Evolutionary conservation across 1,140 invertebrate species (phyloP).

Genomic region (Phortica variegata): DNA sequence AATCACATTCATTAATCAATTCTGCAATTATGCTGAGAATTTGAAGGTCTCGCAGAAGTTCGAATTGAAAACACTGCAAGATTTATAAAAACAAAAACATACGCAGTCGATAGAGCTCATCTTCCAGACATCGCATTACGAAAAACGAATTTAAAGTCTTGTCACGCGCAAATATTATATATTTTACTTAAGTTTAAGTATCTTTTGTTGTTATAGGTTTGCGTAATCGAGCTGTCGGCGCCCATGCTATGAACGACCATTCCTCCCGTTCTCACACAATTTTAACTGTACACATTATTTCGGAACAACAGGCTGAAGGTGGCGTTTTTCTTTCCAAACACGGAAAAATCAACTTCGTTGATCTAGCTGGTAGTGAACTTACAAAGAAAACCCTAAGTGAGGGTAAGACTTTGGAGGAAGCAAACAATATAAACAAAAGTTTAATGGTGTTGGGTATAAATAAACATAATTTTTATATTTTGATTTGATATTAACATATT

Average conservation of each 20-base stretch:
- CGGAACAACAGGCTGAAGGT: slow-evolving; percentile 78
- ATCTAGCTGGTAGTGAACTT: slow-evolving; percentile 92
- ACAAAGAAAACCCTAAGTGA: slow-evolving; percentile 91
- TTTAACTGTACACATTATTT: slow-evolving; percentile 82
- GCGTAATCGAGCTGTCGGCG: slow-evolving; percentile 80
- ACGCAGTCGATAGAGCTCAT: too few species aligned
- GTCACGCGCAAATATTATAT: too few species aligned
- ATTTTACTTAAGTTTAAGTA: neutral
- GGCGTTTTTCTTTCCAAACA: slow-evolving; percentile 80
- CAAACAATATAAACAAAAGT: slow-evolving; percentile 95
- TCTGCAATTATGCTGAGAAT: too few species aligned
- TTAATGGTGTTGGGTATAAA: slow-evolving; percentile 91
- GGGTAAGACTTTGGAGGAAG: slow-evolving; percentile 87
- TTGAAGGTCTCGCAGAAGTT: too few species aligned
- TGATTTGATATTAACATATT: too few species aligned
- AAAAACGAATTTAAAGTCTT: too few species aligned
- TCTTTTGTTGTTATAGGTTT: slow-evolving; percentile 62
- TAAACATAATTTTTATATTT: slow-evolving; percentile 30
- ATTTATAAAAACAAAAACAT: too few species aligned
- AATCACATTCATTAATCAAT: too few species aligned
- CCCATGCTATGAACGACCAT: slow-evolving; percentile 95
- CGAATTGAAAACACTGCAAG: too few species aligned
- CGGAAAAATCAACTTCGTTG: slow-evolving; percentile 94
- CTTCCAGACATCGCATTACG: too few species aligned
- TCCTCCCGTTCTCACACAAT: slow-evolving; percentile 95